Conservation (phyloP, 2,888 invertebrate genomes). For the Tachystola acroxantha region DNA sequence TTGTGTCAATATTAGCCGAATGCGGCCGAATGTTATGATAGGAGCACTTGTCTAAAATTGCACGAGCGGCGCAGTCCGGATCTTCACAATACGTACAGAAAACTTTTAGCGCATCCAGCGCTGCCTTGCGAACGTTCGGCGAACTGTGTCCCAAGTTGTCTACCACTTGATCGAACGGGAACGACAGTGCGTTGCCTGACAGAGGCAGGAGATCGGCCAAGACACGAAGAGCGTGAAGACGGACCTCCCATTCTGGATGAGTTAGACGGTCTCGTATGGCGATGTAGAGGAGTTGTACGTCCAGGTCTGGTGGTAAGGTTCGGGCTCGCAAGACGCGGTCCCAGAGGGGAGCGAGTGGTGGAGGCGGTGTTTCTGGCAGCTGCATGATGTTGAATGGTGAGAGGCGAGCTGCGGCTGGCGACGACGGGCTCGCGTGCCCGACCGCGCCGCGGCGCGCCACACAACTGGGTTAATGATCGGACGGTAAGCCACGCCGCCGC, state of each 20-base stretch:
- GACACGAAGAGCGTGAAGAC: conserved; percentile 88
- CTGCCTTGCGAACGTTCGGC: conserved; percentile 88
- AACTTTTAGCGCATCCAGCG: conserved; percentile 85
- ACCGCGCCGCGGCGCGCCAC: conserved; percentile 64
- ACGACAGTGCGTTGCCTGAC: conserved; percentile 82
- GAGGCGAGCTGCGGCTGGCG: conserved; percentile 28
- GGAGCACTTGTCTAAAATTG: conserved; percentile 82
- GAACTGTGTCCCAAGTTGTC: conserved; percentile 88
- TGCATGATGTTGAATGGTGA: conserved; percentile 51
- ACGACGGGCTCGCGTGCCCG: conserved; percentile 49
- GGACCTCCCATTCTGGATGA: conserved; percentile 90
- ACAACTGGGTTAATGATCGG: conserved; percentile 78
- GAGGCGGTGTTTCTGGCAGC: conserved; percentile 66
- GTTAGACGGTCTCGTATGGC: conserved; percentile 85
- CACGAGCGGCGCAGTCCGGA: conserved; percentile 81
- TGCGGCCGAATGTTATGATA: conserved; percentile 76
- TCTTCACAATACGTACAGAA: conserved; percentile 84
- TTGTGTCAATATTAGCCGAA: conserved; percentile 68
- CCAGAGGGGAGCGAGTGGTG: conserved; percentile 86
- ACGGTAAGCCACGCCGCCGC: conserved; percentile 63
- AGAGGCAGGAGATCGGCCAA: conserved; percentile 88
- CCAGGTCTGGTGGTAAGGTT: conserved; percentile 83
- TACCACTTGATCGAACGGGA: conserved; percentile 85
- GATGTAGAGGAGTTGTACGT: conserved; percentile 81
- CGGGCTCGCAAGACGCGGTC: conserved; percentile 87